phyloP scores from a whole-genome alignment of 2,888 invertebrate genomes.

The Poecilobothrus nobilitatus region DNA sequence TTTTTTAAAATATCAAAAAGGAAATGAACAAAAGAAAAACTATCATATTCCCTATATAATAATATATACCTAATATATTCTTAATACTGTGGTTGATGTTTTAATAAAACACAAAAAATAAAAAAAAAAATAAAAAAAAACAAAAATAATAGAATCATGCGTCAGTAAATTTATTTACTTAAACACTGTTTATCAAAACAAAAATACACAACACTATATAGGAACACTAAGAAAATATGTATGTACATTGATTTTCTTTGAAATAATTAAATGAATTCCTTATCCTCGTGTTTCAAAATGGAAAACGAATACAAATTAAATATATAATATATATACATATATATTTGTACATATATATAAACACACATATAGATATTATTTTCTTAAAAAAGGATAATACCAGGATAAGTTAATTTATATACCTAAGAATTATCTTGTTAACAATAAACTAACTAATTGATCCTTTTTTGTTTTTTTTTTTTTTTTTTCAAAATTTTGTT shows the following conservation, averaged over 20 bases:
- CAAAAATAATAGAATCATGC: neutral
- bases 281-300: too few relatives aligned
- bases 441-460: conserved; percentile 1
- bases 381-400: conserved; percentile 2
- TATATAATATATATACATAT: too few relatives aligned
- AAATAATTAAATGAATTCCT: too few relatives aligned
- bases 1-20: too few relatives aligned
- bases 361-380: neutral
- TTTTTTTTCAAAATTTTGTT: neutral
- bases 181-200: conserved; percentile 6
- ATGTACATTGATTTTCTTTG: too few relatives aligned
- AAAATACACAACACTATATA: neutral
- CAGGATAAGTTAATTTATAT: conserved; percentile 2
- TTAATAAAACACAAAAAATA: neutral
- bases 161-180: conserved; percentile 3
- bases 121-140: too few relatives aligned
- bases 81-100: neutral
- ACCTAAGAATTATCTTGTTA: conserved; percentile 2
- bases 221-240: too few relatives aligned
- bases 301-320: too few relatives aligned
- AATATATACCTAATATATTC: neutral
- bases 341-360: neutral
- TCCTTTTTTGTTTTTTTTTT: neutral
- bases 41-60: neutral
- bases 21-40: neutral